Evolutionary conservation across 37 sponge, comb jelly and placozoan genomes (phyloP).

Genomic region (Corticium candelabrum): DNA sequence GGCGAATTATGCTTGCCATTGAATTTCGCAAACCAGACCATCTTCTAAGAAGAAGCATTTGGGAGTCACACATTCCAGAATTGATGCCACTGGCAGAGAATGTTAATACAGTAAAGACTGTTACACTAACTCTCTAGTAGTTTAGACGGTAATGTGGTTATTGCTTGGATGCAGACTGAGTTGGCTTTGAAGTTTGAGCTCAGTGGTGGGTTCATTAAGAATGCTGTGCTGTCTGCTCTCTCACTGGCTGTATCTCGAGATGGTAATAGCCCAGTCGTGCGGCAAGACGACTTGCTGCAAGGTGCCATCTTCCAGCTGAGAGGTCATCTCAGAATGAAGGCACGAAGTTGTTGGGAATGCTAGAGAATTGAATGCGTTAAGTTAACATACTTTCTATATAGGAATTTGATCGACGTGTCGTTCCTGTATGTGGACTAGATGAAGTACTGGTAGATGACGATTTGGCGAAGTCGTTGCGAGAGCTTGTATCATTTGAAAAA

Average conservation of each 20-base stretch:
- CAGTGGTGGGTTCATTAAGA: conserved; percentile 79
- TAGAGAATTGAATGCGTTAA: background rate
- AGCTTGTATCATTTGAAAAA: conserved; percentile 75
- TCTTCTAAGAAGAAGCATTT: conserved; percentile 61
- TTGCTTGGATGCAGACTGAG: conserved; percentile 23
- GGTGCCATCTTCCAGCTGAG: conserved; percentile 78
- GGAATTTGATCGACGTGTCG: conserved; percentile 71
- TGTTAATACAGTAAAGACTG: conserved; percentile 27
- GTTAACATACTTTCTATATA: background rate
- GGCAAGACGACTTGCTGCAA: conserved; percentile 52
- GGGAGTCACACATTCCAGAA: conserved; percentile 67
- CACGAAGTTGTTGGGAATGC: no score
- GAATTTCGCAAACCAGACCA: conserved; percentile 86
- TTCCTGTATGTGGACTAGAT: conserved; percentile 56
- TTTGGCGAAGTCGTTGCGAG: conserved; percentile 25
- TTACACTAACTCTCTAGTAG: background rate
- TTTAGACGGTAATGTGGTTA: no score
- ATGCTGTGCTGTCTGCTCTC: conserved; percentile 68
- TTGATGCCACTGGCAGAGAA: conserved; percentile 57
- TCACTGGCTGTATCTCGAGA: conserved; percentile 73
- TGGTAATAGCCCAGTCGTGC: conserved; percentile 54
- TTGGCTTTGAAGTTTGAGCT: conserved; percentile 57
- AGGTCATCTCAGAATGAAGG: conserved; percentile 77
- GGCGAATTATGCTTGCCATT: conserved; percentile 67
- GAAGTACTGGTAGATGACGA: conserved; percentile 43